Conservation (phyloP, 2,113 vertebrate species). For the Prolemur simus region DNA sequence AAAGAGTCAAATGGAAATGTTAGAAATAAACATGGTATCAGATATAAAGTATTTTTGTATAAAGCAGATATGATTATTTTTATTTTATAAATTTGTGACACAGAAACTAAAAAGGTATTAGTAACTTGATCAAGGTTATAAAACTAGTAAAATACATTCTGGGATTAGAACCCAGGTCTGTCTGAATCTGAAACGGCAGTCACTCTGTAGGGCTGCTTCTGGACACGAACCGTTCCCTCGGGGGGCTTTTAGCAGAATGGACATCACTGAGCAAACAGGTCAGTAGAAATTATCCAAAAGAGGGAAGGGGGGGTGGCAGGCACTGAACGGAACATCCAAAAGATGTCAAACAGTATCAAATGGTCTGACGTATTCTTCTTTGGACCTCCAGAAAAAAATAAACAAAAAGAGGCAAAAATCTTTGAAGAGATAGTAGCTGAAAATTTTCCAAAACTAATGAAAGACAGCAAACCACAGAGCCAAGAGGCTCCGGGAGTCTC, state of each 20-base stretch:
- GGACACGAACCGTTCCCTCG: neutral
- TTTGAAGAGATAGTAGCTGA: neutral
- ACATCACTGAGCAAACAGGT: neutral
- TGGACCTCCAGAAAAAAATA: neutral
- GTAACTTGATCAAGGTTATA: neutral
- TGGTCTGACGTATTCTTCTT: neutral
- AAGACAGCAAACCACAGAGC: neutral
- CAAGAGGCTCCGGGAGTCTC: neutral
- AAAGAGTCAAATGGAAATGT: neutral
- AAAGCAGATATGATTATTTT: conserved; percentile 10
- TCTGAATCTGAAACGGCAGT: conserved; percentile 13
- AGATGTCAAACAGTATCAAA: neutral
- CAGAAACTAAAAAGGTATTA: conserved; percentile 11
- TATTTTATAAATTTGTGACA: conserved; percentile 25
- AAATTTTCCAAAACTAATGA: neutral
- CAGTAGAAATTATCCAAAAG: neutral
- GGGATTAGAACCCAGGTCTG: neutral
- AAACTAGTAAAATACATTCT: neutral
- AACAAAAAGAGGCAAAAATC: neutral
- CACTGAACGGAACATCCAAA: neutral
- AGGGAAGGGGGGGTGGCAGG: neutral
- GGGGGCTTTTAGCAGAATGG: neutral
- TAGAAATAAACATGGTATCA: neutral
- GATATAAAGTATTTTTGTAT: neutral
- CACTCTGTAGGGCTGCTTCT: neutral